Conservation (phyloP, 1,140 invertebrate species). For the Ostrea denselamellosa region DNA sequence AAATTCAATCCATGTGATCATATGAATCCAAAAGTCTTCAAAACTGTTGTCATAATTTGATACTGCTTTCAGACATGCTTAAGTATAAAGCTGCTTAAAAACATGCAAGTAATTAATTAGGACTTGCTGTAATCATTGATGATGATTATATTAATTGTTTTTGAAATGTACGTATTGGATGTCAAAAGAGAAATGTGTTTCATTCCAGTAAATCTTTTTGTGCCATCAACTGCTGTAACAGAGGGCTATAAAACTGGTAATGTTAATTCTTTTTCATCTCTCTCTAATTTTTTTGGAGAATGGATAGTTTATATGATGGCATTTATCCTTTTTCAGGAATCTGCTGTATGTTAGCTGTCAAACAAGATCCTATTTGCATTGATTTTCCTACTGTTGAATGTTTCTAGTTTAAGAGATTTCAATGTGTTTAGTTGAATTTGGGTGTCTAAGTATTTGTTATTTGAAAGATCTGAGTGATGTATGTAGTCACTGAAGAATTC, state of each 20-base stretch:
- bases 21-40: background rate
- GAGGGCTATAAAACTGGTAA: background rate
- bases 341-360: constrained; percentile 31
- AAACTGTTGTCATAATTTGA: background rate
- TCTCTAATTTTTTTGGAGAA: constrained; percentile 27
- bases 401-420: constrained; percentile 40
- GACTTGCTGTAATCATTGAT: too few species aligned
- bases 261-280: constrained; percentile 33
- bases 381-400: constrained; percentile 32
- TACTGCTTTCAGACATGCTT: background rate
- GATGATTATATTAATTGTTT: background rate
- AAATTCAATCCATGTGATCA: too few species aligned
- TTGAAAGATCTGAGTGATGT: constrained; percentile 30
- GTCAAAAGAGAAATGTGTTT: background rate
- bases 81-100: constrained; percentile 5
- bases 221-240: background rate
- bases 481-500: constrained; percentile 6
- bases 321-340: constrained; percentile 33
- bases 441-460: constrained; percentile 39
- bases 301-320: constrained; percentile 32
- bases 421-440: constrained; percentile 40
- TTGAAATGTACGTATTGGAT: background rate
- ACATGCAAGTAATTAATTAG: background rate
- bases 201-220: background rate
- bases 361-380: constrained; percentile 33